Base-by-base conservation (phyloP, 2,888 invertebrate species). In the Orchesellides sinensis region DNA sequence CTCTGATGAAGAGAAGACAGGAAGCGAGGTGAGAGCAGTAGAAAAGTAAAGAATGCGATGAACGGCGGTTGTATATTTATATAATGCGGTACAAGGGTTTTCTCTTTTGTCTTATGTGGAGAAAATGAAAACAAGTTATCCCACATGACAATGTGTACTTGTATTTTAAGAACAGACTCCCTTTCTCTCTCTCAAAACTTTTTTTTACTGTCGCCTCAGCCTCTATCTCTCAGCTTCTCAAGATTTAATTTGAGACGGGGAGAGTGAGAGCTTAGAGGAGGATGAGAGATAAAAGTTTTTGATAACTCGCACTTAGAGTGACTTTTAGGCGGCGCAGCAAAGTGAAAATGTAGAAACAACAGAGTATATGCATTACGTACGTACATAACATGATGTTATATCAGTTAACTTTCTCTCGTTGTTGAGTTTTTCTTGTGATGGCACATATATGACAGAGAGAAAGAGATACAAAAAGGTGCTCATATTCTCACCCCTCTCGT, bases 231-330 rank as follows among this genome's bases (percentile, higher is more conserved):
- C 59, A 4, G 56, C 56, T 17, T 56, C 40, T 40, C 59, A 59
- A 72, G 72, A 72, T 72, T 72, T 72, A 72, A 72, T 72, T 72
- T 72, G 70, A 70, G 70, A 70, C 14, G 27, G 19, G 52, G 29
- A 72, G 59, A 59, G 19, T 47, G 35, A 70, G 35, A n/a, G n/a
- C n/a, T n/a, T n/a, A n/a, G n/a, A n/a, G n/a, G n/a, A 54, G 40
- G n/a, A 70, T 27, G 56, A 52, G n/a, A n/a, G 59, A 59, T 52
- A 69, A 69, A 69, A 70, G 35, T 59, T 72, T 72, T 59, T 59
- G 72, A 72, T 72, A 72, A 29, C 72, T 59, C 17, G 19, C 23
- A 40, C 14, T 17, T 61, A 27, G 12, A 17, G 17, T 4, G 19
- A 21, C n/a, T n/a, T n/a, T n/a, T n/a, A n/a, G n/a, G n/a, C n/a